Conservation (phyloP, 1,140 invertebrate genomes). For the Gonatopus flavifemur region DNA sequence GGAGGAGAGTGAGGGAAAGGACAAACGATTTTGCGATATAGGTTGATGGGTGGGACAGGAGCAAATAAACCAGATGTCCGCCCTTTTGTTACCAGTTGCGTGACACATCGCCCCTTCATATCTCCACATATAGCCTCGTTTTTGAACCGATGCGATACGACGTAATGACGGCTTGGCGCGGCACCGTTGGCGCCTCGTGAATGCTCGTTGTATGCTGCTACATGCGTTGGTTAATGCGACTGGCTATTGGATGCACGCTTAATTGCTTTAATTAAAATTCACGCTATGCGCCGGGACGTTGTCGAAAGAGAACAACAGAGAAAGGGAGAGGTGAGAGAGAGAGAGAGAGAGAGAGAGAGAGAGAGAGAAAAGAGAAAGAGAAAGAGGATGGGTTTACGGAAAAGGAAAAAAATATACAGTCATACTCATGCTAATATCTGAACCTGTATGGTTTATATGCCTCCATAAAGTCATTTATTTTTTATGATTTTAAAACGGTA, state of each 20-base stretch:
- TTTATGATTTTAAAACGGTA: too few relatives aligned
- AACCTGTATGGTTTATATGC: too few relatives aligned
- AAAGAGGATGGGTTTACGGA: background rate
- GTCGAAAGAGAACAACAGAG: slow-evolving; percentile 5
- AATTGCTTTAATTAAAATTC: slow-evolving; percentile 55
- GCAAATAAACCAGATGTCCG: slow-evolving; percentile 22
- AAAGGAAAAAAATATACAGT: too few relatives aligned
- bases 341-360: background rate
- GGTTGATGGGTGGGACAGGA: too few relatives aligned
- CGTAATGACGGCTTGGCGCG: too few relatives aligned
- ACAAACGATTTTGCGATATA: too few relatives aligned
- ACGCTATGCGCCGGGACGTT: slow-evolving; percentile 35
- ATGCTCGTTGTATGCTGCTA: too few relatives aligned
- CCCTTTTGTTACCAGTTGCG: slow-evolving; percentile 18
- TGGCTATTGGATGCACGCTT: slow-evolving; percentile 43
- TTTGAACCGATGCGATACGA: slow-evolving; percentile 37
- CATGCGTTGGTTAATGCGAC: slow-evolving; percentile 41
- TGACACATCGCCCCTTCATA: slow-evolving; percentile 27
- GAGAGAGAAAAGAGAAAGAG: background rate
- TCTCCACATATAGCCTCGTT: slow-evolving; percentile 39
- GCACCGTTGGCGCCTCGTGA: too few relatives aligned
- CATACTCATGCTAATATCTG: too few relatives aligned
- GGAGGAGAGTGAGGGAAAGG: background rate
- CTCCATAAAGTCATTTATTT: too few relatives aligned
- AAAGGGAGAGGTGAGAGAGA: background rate